These are phyloP conservation scores for Helostoma temminkii DNA, from an alignment of 2,797 vertebrate species.

Conservation along the genomic window DNA sequence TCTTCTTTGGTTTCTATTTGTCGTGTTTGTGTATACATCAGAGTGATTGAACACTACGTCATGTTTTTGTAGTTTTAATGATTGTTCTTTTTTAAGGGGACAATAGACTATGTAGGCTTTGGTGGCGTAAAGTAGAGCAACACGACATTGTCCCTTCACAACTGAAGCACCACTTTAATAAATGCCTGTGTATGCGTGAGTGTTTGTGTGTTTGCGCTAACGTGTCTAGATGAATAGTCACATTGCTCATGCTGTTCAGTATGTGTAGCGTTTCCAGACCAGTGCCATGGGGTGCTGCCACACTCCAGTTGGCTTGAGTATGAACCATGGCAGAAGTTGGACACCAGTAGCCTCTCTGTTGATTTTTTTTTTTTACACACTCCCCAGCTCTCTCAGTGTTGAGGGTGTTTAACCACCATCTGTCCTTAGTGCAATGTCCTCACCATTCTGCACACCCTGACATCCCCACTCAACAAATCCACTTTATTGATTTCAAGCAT, in stretches of 20 bases:
- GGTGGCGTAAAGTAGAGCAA: conserved; percentile 8
- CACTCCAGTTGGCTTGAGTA: conserved; percentile 58
- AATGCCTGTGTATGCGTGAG: not conserved
- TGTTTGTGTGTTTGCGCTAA: conserved; percentile 37
- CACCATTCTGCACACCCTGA: conserved; percentile 17
- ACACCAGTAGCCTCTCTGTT: conserved; percentile 45
- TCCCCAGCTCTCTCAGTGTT: conserved; percentile 50
- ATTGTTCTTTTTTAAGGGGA: not conserved
- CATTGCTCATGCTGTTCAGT: conserved; percentile 58
- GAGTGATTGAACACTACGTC: conserved; percentile 22
- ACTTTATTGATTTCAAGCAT: conserved; percentile 60
- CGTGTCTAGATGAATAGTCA: conserved; percentile 45
- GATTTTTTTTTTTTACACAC: conserved; percentile 37
- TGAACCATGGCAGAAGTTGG: conserved; percentile 52
- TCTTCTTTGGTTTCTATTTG: conserved; percentile 6
- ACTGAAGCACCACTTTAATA: not conserved
- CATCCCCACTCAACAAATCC: conserved; percentile 48
- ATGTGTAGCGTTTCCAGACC: conserved; percentile 44
- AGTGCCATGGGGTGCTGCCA: conserved; percentile 48
- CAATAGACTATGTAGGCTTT: conserved; percentile 4
- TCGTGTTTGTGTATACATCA: conserved; percentile 14
- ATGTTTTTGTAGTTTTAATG: not conserved
- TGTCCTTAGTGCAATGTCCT: conserved; percentile 47
- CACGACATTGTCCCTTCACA: not conserved
- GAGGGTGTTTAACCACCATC: conserved; percentile 70